A percentile compares a stretch with the other conserved stretches of the same genome.
Evolutionary conservation across 1,140 invertebrate genomes (phyloP).

Genomic region (Cheumatopsyche charites): DNA sequence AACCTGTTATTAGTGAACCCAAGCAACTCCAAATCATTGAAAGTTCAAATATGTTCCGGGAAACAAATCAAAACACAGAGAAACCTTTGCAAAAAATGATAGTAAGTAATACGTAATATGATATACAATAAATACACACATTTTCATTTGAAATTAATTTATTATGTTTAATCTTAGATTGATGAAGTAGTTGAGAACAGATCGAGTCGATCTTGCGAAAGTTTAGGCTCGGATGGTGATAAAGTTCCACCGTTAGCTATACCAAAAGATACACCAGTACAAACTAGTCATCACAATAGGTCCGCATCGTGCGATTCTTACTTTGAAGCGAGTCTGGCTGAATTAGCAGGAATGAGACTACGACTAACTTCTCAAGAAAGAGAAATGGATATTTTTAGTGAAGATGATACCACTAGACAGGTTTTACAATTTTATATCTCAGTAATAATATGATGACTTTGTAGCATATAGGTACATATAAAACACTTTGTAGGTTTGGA

Average conservation of each 20-base stretch:
- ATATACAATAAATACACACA: no score
- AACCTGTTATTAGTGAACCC: slow-evolving; percentile 46
- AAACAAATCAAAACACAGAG: slow-evolving; percentile 49
- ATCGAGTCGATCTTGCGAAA: slow-evolving; percentile 58
- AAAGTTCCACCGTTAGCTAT: slow-evolving; percentile 52
- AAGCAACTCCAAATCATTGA: slow-evolving; percentile 30
- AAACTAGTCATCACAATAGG: slow-evolving; percentile 55
- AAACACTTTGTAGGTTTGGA: slow-evolving; percentile 40
- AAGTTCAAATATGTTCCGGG: slow-evolving; percentile 10
- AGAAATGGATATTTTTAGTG: slow-evolving; percentile 85
- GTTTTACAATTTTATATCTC: slow-evolving; percentile 30
- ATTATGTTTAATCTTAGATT: no score
- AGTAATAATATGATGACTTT: not conserved
- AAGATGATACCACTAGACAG: slow-evolving; percentile 68
- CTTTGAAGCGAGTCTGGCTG: slow-evolving; percentile 75
- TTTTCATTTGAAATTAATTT: no score
- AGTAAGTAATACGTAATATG: no score
- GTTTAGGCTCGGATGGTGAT: slow-evolving; percentile 55
- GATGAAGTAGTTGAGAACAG: slow-evolving; percentile 44
- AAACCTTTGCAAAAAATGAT: slow-evolving; percentile 12
- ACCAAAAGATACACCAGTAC: slow-evolving; percentile 43
- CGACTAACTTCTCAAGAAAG: slow-evolving; percentile 84
- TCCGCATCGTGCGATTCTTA: slow-evolving; percentile 93
- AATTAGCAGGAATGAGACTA: slow-evolving; percentile 81
- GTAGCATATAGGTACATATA: no score